A percentile compares a stretch with the other conserved stretches of the same genome.
phyloP scores from a whole-genome alignment of 2,888 invertebrate species.

The Drosophila falleni region DNA sequence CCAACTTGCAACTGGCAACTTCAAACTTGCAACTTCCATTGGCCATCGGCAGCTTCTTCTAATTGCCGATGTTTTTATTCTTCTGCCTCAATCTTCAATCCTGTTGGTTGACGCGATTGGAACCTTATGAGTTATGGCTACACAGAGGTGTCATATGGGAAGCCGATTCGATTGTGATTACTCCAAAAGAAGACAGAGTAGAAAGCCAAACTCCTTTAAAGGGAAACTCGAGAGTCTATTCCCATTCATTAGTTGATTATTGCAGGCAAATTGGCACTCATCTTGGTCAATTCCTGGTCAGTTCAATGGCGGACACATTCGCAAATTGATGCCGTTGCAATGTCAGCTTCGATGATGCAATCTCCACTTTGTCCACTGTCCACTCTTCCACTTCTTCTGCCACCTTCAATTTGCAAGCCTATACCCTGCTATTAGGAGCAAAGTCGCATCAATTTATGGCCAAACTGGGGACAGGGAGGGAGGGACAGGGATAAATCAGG shows the following conservation, averaged over 20 bases:
- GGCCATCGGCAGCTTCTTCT: conserved; percentile 71
- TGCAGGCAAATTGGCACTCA: conserved; percentile 62
- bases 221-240: conserved; percentile 21
- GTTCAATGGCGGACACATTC: conserved; percentile 52
- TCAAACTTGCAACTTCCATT: conserved; percentile 33
- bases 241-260: conserved; percentile 29
- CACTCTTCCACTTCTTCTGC: conserved; percentile 24
- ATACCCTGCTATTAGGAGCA: conserved; percentile 60
- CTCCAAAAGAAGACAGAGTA: conserved; percentile 40
- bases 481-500: conserved; percentile 47
- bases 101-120: conserved; percentile 26
- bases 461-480: conserved; percentile 17
- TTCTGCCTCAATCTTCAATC: conserved; percentile 24
- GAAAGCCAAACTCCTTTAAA: conserved; percentile 60
- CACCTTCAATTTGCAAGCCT: conserved; percentile 53
- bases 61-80: conserved; percentile 64
- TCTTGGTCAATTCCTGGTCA: conserved; percentile 28
- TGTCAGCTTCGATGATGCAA: conserved; percentile 60
- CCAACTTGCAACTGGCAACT: conserved; percentile 36
- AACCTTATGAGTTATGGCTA: conserved; percentile 61
- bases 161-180: conserved; percentile 28
- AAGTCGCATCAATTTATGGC: conserved; percentile 52
- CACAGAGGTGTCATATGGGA: conserved; percentile 44
- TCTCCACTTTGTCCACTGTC: conserved; percentile 2
- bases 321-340: conserved; percentile 45